Base-by-base conservation (phyloP, 2,797 vertebrate genomes). In the Mormyrops attenuatus region DNA sequence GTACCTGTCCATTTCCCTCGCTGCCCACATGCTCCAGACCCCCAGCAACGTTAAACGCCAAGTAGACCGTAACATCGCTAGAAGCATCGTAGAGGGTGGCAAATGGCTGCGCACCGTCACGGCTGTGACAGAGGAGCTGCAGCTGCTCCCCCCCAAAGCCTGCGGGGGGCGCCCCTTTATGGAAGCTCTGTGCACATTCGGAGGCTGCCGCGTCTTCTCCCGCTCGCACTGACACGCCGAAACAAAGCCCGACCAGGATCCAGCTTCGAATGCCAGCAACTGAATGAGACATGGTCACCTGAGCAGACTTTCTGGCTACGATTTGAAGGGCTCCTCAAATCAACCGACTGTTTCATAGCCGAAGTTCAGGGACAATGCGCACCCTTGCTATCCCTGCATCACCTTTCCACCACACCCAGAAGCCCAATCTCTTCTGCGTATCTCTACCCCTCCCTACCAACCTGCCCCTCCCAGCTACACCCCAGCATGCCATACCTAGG, bases 111-210 rank as follows among this genome's bases (percentile, higher is more conserved):
- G 95, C 95, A 15, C 91, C 90, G 0, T 93, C 93, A 91, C 93
- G 91, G 30, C 52, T 89, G 94, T 96, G 95, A 94, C 96, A 97
- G 88, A 85, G 90, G 47, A 90, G 93, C 89, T 47, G 92, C 92
- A 95, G 94, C 89, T 85, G 92, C 5, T 82, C 92, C 34, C 90
- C 91, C 15, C 91, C 90, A 49, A 63, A 89, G 90, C 92, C 93
- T 91, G 0, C 91, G 87, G 94, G 95, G 89, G 91, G 94, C 11
- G 90, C 94, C 93, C 93, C 94, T 92, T 89, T 94, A 93, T 95
- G 95, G 93, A 96, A 97, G 92, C 94, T 95, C 89, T 92, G 92
- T 89, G 92, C 90, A 91, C 96, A 97, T 88, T 88, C 91, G 84
- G 88, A 91, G 88, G 93, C 93, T 90, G 89, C 93, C 6, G 92